Conservation (phyloP, 2,888 invertebrate species). For the Cybosia mesomella region DNA sequence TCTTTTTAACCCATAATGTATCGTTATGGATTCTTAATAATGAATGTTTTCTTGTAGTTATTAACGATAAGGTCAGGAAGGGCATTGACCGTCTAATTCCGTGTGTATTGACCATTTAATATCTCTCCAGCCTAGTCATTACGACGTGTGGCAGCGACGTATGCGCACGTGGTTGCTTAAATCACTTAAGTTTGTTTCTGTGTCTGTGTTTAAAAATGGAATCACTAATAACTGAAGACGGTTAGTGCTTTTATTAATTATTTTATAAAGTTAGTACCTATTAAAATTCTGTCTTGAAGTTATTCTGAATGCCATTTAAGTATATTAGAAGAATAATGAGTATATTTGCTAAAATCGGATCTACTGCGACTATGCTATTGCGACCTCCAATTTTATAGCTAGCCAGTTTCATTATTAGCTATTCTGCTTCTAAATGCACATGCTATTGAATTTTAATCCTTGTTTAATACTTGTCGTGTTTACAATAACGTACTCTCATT, state of each 20-base stretch:
- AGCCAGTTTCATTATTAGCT: not conserved
- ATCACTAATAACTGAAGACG: slow-evolving; percentile 63
- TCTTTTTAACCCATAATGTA: no score
- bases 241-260: slow-evolving; percentile 48
- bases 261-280: not conserved
- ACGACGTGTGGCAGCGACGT: slow-evolving; percentile 29
- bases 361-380: not conserved
- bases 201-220: slow-evolving; percentile 61
- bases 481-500: not conserved
- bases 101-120: not conserved
- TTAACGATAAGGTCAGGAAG: not conserved
- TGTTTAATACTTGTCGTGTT: not conserved
- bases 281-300: not conserved
- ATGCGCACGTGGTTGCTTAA: slow-evolving; percentile 43
- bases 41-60: no score
- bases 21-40: no score
- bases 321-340: no score
- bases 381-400: no score
- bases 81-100: not conserved
- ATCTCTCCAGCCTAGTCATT: slow-evolving; percentile 32
- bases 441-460: not conserved
- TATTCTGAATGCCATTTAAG: not conserved
- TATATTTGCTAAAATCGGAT: not conserved
- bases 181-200: not conserved
- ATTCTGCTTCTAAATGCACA: not conserved